Conservation (phyloP, 2,888 invertebrate genomes). For the Hoplodrina ambigua region DNA sequence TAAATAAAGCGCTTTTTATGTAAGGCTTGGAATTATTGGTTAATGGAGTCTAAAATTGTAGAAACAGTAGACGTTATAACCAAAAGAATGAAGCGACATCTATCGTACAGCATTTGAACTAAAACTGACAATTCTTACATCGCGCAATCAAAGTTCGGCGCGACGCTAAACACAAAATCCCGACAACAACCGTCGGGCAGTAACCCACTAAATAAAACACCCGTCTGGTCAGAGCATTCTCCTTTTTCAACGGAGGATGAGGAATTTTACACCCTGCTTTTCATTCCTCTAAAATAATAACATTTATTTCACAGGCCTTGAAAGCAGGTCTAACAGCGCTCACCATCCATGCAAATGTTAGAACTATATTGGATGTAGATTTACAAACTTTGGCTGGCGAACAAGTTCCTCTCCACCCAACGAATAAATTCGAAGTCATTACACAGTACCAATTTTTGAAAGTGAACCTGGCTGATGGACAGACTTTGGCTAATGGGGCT, state of each 20-base stretch:
- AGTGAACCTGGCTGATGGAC: constrained; percentile 76
- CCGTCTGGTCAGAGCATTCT: too few relatives aligned
- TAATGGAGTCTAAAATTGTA: background rate
- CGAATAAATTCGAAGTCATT: constrained; percentile 72
- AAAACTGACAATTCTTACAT: too few relatives aligned
- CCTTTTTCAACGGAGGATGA: too few relatives aligned
- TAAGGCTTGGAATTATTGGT: too few relatives aligned
- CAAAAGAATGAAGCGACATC: background rate
- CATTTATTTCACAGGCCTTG: constrained; percentile 72
- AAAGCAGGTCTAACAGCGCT: constrained; percentile 69
- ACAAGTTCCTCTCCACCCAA: constrained; percentile 56
- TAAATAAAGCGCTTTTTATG: too few relatives aligned
- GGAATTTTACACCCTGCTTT: too few relatives aligned
- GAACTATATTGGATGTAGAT: constrained; percentile 70
- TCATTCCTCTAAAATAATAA: background rate
- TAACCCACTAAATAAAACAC: too few relatives aligned
- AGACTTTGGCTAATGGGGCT: constrained; percentile 68
- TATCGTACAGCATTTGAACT: too few relatives aligned
- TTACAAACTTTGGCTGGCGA: constrained; percentile 63
- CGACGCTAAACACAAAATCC: too few relatives aligned
- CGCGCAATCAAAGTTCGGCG: too few relatives aligned
- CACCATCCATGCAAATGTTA: constrained; percentile 83
- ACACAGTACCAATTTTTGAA: constrained; percentile 78
- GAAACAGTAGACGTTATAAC: background rate
- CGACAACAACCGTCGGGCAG: too few relatives aligned